Base-by-base conservation (phyloP, 53 echinoderm and acorn worm species). In the Pentamera pediparva region DNA sequence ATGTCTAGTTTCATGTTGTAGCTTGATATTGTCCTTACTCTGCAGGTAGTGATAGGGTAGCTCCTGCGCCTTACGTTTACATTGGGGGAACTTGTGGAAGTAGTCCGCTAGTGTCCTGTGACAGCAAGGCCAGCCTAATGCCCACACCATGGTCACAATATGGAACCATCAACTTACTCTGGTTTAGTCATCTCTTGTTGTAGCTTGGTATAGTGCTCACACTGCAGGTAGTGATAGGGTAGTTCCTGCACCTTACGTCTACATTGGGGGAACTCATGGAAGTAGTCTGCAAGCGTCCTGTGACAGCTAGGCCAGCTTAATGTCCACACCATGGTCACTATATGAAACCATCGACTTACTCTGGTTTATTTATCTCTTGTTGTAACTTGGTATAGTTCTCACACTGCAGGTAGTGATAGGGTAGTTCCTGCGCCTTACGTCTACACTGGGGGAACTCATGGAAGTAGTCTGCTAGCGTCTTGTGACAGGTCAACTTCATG, bases 1-100 rank as follows among this genome's bases (percentile, higher is more conserved):
- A n/a, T 76, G 32, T 54, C 73, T 53, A 20, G 51, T 52, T 33
- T 54, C 73, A 72, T 54, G 54, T 32, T 72, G 52, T 50, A 87
- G 87, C 32, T 86, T 83, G 45, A 89, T 89, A 60, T 84, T 87
- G 3, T 89, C 87, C 61, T 89, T 70, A 69, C 90, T 89, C 43
- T 87, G 86, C 56, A 87, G 84, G 43, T 84, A 83, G 48, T 96
- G 96, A 60, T 85, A 91, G 2, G 96, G 91, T 53, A 96, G 73
- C 76, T 96, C 96, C 49, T 88, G 85, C 8, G 91, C 91, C 56
- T 85, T 85, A 47, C 91, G 65, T 47, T 70, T 57, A 30, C 79
- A 78, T 62, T 79, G 85, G 5, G 79, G 80, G 47, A 79, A 86
- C 57, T 85, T 65, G 69, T 69, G 60, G 80, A 91, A 96, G 82